phyloP scores from a whole-genome alignment of 1,140 invertebrate species.

The Stenopsyche tienmushanensis region DNA sequence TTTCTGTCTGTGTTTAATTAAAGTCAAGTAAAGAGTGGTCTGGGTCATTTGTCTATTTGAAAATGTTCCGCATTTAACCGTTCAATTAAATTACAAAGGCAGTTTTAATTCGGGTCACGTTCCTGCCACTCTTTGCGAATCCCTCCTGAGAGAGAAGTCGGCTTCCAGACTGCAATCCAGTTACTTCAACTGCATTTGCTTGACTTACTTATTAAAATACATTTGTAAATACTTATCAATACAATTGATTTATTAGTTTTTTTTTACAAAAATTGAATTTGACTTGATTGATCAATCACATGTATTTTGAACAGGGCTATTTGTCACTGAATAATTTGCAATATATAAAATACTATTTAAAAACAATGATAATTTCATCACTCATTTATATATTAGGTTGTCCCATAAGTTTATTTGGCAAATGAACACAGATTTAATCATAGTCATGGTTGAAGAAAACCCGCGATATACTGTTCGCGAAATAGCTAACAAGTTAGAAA shows the following conservation, averaged over 20 bases:
- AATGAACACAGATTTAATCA: no score
- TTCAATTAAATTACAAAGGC: slow-evolving; percentile 33
- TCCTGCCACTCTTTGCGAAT: slow-evolving; percentile 4
- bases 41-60: slow-evolving; percentile 7
- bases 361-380: no score
- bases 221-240: not conserved
- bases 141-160: not conserved
- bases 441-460: no score
- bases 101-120: slow-evolving; percentile 30
- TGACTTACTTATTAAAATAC: not conserved
- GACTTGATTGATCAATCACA: no score
- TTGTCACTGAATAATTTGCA: no score
- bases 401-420: no score
- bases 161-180: not conserved
- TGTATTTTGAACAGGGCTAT: no score
- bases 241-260: no score
- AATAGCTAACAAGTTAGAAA: no score
- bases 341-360: no score
- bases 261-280: not conserved
- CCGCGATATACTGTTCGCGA: no score
- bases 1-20: slow-evolving; percentile 17
- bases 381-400: no score
- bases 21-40: not conserved
- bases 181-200: not conserved
- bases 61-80: slow-evolving; percentile 24